A percentile compares a stretch with the other conserved stretches of the same genome.
These are phyloP conservation scores for Bombus polaris DNA, from an alignment of 1,140 invertebrate species.

Conservation along the genomic window DNA sequence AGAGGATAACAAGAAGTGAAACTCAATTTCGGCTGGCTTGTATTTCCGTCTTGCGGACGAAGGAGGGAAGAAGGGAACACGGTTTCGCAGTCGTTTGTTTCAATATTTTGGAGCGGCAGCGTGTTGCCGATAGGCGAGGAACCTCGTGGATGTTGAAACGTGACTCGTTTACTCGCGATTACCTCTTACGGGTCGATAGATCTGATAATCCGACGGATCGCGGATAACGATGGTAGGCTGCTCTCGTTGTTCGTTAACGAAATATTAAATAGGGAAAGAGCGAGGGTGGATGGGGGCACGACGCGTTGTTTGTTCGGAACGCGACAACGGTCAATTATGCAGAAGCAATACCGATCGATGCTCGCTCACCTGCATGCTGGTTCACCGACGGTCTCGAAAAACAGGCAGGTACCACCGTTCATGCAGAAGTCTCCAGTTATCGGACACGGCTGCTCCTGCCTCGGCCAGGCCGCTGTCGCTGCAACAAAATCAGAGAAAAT, in stretches of 20 bases:
- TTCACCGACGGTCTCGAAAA: slow-evolving; percentile 89
- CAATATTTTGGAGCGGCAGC: background rate
- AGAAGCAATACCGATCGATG: slow-evolving; percentile 20
- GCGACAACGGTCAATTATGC: slow-evolving; percentile 9
- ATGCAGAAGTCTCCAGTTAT: slow-evolving; percentile 88
- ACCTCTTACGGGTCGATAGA: background rate
- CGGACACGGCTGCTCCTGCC: slow-evolving; percentile 86
- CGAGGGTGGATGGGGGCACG: background rate
- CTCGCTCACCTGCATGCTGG: slow-evolving; percentile 90
- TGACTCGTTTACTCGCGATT: background rate
- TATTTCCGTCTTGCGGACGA: slow-evolving; percentile 20
- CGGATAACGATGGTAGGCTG: background rate
- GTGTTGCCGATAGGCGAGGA: background rate
- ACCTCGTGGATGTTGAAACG: background rate
- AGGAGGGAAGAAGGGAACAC: slow-evolving; percentile 1
- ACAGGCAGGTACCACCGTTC: slow-evolving; percentile 91
- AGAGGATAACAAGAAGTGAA: slow-evolving; percentile 55
- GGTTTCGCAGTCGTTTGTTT: slow-evolving; percentile 35
- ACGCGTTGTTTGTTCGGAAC: background rate
- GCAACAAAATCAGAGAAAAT: slow-evolving; percentile 71
- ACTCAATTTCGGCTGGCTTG: slow-evolving; percentile 60
- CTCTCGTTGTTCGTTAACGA: background rate
- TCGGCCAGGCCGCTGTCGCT: slow-evolving; percentile 84
- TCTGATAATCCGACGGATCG: background rate
- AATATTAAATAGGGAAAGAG: slow-evolving; percentile 6